Percentiles rank a stretch among this genome's conserved stretches.
phyloP scores from a whole-genome alignment of 1,140 invertebrate genomes.

The Plectus sambesii region DNA sequence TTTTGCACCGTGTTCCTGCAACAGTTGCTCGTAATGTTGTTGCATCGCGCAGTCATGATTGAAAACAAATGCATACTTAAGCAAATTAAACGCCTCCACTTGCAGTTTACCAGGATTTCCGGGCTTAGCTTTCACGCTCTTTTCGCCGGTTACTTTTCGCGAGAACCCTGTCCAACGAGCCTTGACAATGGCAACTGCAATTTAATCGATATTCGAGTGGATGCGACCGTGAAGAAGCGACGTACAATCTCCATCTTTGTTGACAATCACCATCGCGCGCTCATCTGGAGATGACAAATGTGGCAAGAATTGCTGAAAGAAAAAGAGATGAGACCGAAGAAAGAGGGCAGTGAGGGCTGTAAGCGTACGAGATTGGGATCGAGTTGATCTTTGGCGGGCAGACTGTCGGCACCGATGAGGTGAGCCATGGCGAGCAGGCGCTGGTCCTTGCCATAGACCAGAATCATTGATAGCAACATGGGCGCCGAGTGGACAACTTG shows the following conservation, averaged over 20 bases:
- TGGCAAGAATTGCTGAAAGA: slow-evolving; percentile 31
- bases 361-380: slow-evolving; percentile 31
- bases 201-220: no score
- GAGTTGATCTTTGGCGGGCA: slow-evolving; percentile 37
- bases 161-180: slow-evolving; percentile 31
- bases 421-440: slow-evolving; percentile 32
- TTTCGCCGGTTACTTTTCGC: slow-evolving; percentile 23
- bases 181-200: slow-evolving; percentile 31
- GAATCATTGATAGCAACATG: slow-evolving; percentile 29
- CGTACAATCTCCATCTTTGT: slow-evolving; percentile 30
- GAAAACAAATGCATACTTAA: no score
- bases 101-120: slow-evolving; percentile 23
- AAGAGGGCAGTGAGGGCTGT: not conserved
- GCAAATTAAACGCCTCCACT: slow-evolving; percentile 31
- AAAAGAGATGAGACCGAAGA: not conserved
- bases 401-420: slow-evolving; percentile 33
- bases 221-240: no score
- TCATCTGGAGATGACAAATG: slow-evolving; percentile 31
- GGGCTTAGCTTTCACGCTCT: slow-evolving; percentile 21
- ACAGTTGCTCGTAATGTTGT: no score
- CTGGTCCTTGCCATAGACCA: slow-evolving; percentile 34
- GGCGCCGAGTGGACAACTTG: slow-evolving; percentile 29
- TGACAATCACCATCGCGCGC: slow-evolving; percentile 26
- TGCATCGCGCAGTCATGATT: no score
- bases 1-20: slow-evolving; percentile 38